Evolutionary conservation across 2,113 vertebrate species (phyloP).

Genomic region (Oncorhynchus clarkii): DNA sequence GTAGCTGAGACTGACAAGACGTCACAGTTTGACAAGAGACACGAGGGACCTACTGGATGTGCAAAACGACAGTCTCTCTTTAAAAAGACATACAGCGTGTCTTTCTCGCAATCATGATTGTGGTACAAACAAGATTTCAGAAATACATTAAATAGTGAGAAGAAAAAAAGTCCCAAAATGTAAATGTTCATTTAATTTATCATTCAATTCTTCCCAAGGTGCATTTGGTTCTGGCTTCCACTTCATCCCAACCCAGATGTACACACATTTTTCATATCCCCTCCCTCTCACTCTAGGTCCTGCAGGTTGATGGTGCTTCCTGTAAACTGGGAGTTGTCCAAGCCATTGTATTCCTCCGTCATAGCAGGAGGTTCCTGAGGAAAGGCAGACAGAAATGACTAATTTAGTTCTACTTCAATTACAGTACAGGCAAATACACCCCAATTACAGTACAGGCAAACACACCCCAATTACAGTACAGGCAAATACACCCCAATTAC

Average conservation of each 20-base stretch:
- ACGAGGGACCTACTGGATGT: constrained; percentile 15
- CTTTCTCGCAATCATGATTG: constrained; percentile 33
- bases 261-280: neutral
- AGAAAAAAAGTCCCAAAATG: constrained; percentile 13
- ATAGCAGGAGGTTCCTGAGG: constrained; percentile 84
- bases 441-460: too few relatives aligned
- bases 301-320: constrained; percentile 93
- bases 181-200: constrained; percentile 1
- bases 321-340: constrained; percentile 84
- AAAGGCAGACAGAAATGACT: neutral
- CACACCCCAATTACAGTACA: too few relatives aligned
- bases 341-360: constrained; percentile 80
- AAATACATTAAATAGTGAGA: constrained; percentile 5
- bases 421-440: too few relatives aligned
- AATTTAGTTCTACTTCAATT: neutral
- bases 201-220: constrained; percentile 51
- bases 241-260: neutral
- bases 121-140: constrained; percentile 40
- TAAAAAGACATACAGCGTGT: constrained; percentile 1
- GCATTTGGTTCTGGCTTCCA: constrained; percentile 37
- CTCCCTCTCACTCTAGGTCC: constrained; percentile 83
- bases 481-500: too few relatives aligned
- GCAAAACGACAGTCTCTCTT: constrained; percentile 7
- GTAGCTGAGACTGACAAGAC: constrained; percentile 22
- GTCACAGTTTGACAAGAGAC: neutral